Evolutionary conservation across 2,888 invertebrate genomes (phyloP), one percentile per base, ranked within the genome.

Genomic region (Adelognathus sp.): DNA sequence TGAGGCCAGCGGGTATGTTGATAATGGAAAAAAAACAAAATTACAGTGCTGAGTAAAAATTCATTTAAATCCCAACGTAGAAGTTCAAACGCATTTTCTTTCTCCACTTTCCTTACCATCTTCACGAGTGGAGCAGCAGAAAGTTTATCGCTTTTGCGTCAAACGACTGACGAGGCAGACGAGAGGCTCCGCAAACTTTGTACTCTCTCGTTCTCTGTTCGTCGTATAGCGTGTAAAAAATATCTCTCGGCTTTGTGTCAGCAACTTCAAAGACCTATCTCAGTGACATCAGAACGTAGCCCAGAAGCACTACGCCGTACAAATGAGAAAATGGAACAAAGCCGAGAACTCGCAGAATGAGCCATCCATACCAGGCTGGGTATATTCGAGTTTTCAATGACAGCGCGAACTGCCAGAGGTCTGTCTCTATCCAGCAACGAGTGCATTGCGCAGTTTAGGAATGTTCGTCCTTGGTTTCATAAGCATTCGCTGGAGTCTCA

Each of bases 341-440:
- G 14, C 50, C 29, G 16, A 39, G 60, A 1, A 5, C 36, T 16
- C 50, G 29, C n/a, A 54, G 52, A 66, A 66, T 21, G 27, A 61
- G 54, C 56, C 24, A 24, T 46, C 31, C 56, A 31, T 41, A 14
- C 52, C 31, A 29, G 33, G n/a, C n/a, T n/a, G n/a, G 33, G 27
- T 46, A 21, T 54, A 72, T 63, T 63, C 33, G 18, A 56, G 56
- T 44, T 72, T 56, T 24, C n/a, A n/a, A 63, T 54, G 33, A 39
- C 27, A 41, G 46, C 46, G 16, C 46, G 16, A 46, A 46, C 46
- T 31, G 54, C 41, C 21, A 71, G 56, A 44, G 33, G 2, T 50
- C 27, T 56, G 33, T 64, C 64, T 73, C 27, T 64, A 44, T 24
- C 9, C 11, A 7, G n/a, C n/a, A 31, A 31, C 9, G 5, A 7